Evolutionary conservation across 2,888 invertebrate species (phyloP).

Genomic region (Acronicta psi): DNA sequence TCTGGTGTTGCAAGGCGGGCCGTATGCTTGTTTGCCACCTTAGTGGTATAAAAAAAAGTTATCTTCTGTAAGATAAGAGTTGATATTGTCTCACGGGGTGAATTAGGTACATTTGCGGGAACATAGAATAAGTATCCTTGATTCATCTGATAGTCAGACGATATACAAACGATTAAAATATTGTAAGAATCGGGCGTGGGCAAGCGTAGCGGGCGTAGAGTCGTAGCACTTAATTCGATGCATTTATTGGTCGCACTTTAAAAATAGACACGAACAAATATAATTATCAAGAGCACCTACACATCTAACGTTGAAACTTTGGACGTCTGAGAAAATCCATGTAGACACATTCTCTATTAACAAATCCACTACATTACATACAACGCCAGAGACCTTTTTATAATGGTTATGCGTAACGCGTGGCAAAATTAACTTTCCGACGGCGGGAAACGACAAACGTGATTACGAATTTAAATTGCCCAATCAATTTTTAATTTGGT

Average conservation of each 20-base stretch:
- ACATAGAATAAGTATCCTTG: no score
- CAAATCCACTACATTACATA: constrained; percentile 27
- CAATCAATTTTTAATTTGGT: constrained; percentile 84
- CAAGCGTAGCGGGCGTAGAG: constrained; percentile 39
- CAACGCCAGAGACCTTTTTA: constrained; percentile 53
- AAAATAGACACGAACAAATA: constrained; percentile 50
- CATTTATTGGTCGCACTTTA: constrained; percentile 28
- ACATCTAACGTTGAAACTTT: constrained; percentile 32
- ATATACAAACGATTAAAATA: constrained; percentile 48
- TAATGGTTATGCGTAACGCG: constrained; percentile 58
- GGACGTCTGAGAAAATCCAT: constrained; percentile 19
- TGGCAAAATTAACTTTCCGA: constrained; percentile 68
- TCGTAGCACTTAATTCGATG: constrained; percentile 30
- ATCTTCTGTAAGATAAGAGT: no score
- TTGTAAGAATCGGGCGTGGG: constrained; percentile 22
- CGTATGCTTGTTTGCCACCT: no score
- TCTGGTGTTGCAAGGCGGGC: no score
- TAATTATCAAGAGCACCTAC: constrained; percentile 39
- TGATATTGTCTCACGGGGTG: no score
- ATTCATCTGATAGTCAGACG: not conserved
- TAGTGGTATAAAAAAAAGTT: no score
- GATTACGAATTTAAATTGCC: constrained; percentile 83
- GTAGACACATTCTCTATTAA: constrained; percentile 36
- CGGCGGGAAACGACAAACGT: constrained; percentile 73
- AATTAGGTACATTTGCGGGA: no score